Base-by-base conservation (phyloP, 2,113 vertebrate genomes). In the Xenopus borealis region DNA sequence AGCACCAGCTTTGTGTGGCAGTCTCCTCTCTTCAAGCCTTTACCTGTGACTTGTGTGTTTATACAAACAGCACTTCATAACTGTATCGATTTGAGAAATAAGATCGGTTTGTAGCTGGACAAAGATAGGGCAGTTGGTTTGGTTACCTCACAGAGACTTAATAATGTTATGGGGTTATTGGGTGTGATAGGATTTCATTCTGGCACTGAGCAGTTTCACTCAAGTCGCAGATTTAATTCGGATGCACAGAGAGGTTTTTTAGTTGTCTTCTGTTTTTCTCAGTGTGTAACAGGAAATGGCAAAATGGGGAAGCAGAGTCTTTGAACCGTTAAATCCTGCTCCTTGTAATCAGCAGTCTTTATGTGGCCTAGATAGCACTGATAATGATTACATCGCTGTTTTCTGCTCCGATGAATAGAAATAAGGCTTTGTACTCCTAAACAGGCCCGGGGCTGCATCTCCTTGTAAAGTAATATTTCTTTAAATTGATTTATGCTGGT, bases 241-340 rank as follows among this genome's bases (percentile, higher is more conserved):
- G 23, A 67, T 67, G 47, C 14, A 19, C 46, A 52, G 33, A 40
- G 33, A 40, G 8, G 8, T 10, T n/a, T 50, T 47, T 57, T 62
- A 33, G 57, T 76, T 76, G 47, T 76, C 66, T 76, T 64, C 67
- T 30, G 63, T 69, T 64, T 58, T 59, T 62, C 66, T 68, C 27
- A 17, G 7, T 44, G 20, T 64, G 14, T 53, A 40, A 77, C 66
- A 77, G 74, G 74, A 77, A 77, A 77, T 64, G 59, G 58, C 69
- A 62, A 75, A 77, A 77, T 77, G 74, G 74, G 74, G 74, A 70
- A 77, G 47, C 66, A 64, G 8, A 40, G 50, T 12, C 23, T 20
- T 18, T 12, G 19, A 69, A 69, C 46, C 7, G 57, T 62, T 50
- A 62, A 67, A 50, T 61, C 72, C 53, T 61, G 44, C 63, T 65